These are phyloP conservation scores for Euproctis similis DNA, from an alignment of 2,888 invertebrate species.

Conservation along the genomic window DNA sequence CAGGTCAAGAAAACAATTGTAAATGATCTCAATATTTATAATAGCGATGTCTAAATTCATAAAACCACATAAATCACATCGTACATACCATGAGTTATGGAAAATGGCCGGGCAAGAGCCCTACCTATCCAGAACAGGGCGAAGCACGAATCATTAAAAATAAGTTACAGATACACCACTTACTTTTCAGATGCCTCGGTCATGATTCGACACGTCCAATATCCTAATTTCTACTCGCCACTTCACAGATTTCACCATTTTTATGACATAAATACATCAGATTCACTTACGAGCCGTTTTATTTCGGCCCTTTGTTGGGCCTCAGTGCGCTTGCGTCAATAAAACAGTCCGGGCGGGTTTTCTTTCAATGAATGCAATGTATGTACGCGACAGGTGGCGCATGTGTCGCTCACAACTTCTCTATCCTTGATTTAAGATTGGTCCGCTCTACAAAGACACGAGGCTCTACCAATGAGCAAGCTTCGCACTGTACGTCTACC, in stretches of 20 bases:
- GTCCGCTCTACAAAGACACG: conserved; percentile 21
- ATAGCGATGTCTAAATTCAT: conserved; percentile 16
- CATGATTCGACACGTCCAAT: conserved; percentile 90
- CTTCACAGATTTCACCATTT: conserved; percentile 89
- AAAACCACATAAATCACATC: conserved; percentile 37
- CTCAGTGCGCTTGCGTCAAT: conserved; percentile 71
- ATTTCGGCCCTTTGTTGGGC: conserved; percentile 75
- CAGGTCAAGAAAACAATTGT: conserved; percentile 17
- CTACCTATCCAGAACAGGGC: conserved; percentile 59
- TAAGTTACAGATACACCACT: conserved; percentile 69
- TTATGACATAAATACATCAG: conserved; percentile 86
- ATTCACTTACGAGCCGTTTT: conserved; percentile 69
- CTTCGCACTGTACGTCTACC: conserved; percentile 27
- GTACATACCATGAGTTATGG: conserved; percentile 44
- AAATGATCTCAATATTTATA: conserved; percentile 9
- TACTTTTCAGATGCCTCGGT: conserved; percentile 94
- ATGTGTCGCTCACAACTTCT: conserved; percentile 45
- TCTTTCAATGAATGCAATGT: conserved; percentile 61
- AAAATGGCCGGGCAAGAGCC: conserved; percentile 72
- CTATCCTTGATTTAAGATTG: conserved; percentile 36
- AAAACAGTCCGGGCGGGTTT: conserved; percentile 64
- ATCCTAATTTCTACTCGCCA: conserved; percentile 89
- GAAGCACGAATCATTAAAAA: conserved; percentile 45
- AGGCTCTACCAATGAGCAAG: conserved; percentile 43
- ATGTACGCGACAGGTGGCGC: conserved; percentile 68